phyloP scores from a whole-genome alignment of 2,888 invertebrate species.

The Mechanitis messenoides region DNA sequence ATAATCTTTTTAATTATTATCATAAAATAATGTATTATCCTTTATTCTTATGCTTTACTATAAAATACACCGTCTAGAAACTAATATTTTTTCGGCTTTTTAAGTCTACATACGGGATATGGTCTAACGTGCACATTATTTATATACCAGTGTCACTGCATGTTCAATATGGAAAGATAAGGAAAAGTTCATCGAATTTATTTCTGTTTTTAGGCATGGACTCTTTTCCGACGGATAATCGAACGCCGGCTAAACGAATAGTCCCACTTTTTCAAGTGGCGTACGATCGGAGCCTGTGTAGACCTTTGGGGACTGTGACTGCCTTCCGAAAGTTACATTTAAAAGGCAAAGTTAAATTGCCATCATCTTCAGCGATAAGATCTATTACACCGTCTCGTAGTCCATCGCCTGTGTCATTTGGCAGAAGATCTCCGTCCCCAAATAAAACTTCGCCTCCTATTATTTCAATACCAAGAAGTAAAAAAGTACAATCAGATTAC shows the following conservation, averaged over 20 bases:
- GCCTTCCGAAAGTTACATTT: constrained; percentile 54
- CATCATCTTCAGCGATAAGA: constrained; percentile 24
- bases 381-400: constrained; percentile 47
- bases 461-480: constrained; percentile 14
- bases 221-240: constrained; percentile 37
- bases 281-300: constrained; percentile 67
- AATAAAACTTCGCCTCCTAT: constrained; percentile 12
- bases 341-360: constrained; percentile 26
- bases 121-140: constrained; percentile 28
- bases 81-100: not conserved
- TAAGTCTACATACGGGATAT: constrained; percentile 14
- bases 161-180: constrained; percentile 26
- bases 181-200: constrained; percentile 37
- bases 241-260: constrained; percentile 46
- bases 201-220: constrained; percentile 68
- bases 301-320: constrained; percentile 59
- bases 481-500: constrained; percentile 45
- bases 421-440: constrained; percentile 29
- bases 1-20: not conserved
- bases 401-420: constrained; percentile 45
- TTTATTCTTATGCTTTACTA: too few relatives aligned
- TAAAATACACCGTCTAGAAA: constrained; percentile 2
- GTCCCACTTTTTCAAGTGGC: constrained; percentile 69
- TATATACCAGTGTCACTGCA: constrained; percentile 30
- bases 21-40: too few relatives aligned